A percentile compares a stretch with the other conserved stretches of the same genome.
Evolutionary conservation across 2,888 invertebrate genomes (phyloP).

Genomic region (Ephialtes manifestator): DNA sequence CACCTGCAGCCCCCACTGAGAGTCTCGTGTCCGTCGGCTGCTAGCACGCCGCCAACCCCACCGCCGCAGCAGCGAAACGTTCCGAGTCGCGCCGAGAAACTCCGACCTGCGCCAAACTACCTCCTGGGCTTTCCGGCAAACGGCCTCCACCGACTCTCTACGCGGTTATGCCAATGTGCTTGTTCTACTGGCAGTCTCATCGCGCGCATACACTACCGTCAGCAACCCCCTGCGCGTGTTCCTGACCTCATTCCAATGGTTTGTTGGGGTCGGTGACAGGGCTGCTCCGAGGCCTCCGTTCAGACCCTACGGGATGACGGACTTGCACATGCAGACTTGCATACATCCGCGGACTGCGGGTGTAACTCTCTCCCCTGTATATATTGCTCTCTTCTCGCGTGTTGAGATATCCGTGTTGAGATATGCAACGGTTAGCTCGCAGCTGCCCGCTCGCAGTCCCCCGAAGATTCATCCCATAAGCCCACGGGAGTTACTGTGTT

Average conservation of each 20-base stretch:
- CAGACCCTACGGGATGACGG: conserved; percentile 55
- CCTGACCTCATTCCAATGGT: conserved; percentile 83
- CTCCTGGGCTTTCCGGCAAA: conserved; percentile 57
- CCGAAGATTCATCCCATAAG: conserved; percentile 40
- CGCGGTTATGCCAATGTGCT: neutral
- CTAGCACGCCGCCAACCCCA: conserved; percentile 22
- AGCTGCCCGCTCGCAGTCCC: conserved; percentile 15
- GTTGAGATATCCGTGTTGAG: conserved; percentile 20
- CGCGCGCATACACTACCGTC: neutral
- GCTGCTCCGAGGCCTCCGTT: conserved; percentile 65
- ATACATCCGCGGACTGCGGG: conserved; percentile 30
- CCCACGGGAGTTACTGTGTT: conserved; percentile 32
- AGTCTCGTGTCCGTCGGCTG: conserved; percentile 16
- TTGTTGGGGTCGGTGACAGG: conserved; percentile 83
- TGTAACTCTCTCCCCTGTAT: neutral
- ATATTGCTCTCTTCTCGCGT: neutral
- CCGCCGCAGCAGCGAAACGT: conserved; percentile 50
- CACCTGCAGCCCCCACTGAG: conserved; percentile 60
- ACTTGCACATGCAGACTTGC: conserved; percentile 38
- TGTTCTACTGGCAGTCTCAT: conserved; percentile 24
- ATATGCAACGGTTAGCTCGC: conserved; percentile 26
- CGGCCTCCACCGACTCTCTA: conserved; percentile 43
- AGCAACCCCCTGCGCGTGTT: conserved; percentile 71
- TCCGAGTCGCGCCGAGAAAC: conserved; percentile 63
- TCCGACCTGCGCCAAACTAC: conserved; percentile 50